Evolutionary conservation across 2,797 vertebrate species (phyloP), one percentile per base, ranked within the genome.

Genomic region (Takifugu ocellatus): DNA sequence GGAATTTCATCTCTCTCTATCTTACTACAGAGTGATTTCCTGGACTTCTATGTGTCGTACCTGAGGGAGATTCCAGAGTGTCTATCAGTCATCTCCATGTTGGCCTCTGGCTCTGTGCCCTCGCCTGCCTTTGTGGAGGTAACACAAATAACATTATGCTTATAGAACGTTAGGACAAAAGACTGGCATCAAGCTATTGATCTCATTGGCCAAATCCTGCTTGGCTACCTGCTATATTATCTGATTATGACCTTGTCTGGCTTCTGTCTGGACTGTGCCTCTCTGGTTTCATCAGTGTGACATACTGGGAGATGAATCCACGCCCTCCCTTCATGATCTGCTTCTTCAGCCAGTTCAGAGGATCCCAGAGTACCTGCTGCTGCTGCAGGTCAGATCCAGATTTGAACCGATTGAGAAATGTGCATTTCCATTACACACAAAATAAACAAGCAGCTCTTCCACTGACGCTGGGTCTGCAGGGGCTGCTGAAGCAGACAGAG

Each of bases 341-440:
- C 94, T 98, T 66, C 94, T 99, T 49, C 94, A 96, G 68, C 96
- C 96, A n/a, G 95, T 97, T 47, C 96, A 96, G 75, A 93, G 95
- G 74, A 94, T 99, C 72, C 96, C 95, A 1, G 95, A 98, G 74
- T 99, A 99, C 66, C 92, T 96, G 70, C 90, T 93, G 70, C 92
- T 96, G 56, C 85, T 98, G 39, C 96, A 98, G 94, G 96, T 97
- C 1, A 53, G 44, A 5, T 21, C 36, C 7, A 14, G 36, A 39
- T 21, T 21, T 21, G 36, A 39, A 14, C 36, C 36, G 2, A 39
- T 14, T 39, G 36, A 39, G 36, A 14, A 14, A 14, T 14, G 7
- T 39, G 36, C 7, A 39, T 7, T 21, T 21, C 21, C 21, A 21
- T 21, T 21, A 21, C 33, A 11, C 2, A 11, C 33, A 33, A 39